A percentile compares a stretch with the other conserved stretches of the same genome.
Conservation (phyloP, 2,888 invertebrate species). For the Drosophila helvetica region DNA sequence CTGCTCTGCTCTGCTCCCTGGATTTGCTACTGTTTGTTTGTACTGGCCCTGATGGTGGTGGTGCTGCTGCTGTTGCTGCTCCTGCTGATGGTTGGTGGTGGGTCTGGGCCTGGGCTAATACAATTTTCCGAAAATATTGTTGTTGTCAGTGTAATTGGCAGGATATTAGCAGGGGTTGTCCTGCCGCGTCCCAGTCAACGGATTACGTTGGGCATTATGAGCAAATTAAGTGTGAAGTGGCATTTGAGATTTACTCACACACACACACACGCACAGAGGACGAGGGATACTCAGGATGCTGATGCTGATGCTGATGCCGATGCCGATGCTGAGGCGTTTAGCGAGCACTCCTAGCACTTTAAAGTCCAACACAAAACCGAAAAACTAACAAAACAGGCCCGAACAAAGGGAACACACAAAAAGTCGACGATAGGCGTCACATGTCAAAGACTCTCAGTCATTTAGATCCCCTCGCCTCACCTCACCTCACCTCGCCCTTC, state of each 20-base stretch:
- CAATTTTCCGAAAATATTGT: conserved; percentile 71
- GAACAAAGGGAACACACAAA: conserved; percentile 34
- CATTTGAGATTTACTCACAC: conserved; percentile 67
- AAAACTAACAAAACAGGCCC: conserved; percentile 28
- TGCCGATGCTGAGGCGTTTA: conserved; percentile 50
- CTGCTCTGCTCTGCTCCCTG: conserved; percentile 8
- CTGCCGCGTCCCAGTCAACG: conserved; percentile 48
- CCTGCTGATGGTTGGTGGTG: conserved; percentile 33
- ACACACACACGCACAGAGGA: background rate
- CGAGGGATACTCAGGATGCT: background rate
- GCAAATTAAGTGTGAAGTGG: conserved; percentile 82
- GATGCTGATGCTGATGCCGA: background rate
- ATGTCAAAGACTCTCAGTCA: conserved; percentile 70
- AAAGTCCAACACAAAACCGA: conserved; percentile 38
- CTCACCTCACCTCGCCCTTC: too few relatives aligned
- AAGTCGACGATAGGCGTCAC: conserved; percentile 79
- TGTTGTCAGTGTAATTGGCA: conserved; percentile 74
- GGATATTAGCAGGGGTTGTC: conserved; percentile 67
- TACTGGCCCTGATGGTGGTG: conserved; percentile 11
- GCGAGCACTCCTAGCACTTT: conserved; percentile 33
- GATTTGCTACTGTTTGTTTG: conserved; percentile 9
- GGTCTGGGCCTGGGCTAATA: conserved; percentile 45
- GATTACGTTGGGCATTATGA: conserved; percentile 80
- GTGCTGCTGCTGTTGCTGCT: conserved; percentile 15
- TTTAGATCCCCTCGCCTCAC: conserved; percentile 8